Evolutionary conservation across 2,888 invertebrate genomes (phyloP).

Genomic region (Zygaena filipendulae): DNA sequence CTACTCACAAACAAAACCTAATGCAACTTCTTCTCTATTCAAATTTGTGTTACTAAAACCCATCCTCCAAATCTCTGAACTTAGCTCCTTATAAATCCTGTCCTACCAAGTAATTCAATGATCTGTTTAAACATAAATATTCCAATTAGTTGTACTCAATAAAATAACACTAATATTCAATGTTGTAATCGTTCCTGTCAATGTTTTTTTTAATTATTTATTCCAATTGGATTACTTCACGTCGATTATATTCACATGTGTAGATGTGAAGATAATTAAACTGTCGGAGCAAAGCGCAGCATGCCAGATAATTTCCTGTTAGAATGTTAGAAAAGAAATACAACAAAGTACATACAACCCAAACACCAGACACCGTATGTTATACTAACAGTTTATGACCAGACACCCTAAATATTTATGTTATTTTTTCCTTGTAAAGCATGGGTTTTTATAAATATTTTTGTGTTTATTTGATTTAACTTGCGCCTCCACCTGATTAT

Average conservation of each 20-base stretch:
- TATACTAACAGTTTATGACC: constrained; percentile 62
- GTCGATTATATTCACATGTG: too few species aligned
- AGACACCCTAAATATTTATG: constrained; percentile 60
- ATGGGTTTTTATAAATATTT: constrained; percentile 64
- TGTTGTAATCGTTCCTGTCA: too few species aligned
- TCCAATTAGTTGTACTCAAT: constrained; percentile 9
- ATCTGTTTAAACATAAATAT: too few species aligned
- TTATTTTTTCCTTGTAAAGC: constrained; percentile 61
- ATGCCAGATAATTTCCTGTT: constrained; percentile 56
- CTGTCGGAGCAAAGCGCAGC: too few species aligned
- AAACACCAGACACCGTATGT: constrained; percentile 54
- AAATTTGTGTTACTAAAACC: constrained; percentile 45
- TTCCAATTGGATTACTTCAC: too few species aligned
- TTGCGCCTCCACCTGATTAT: constrained; percentile 53
- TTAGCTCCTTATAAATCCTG: constrained; percentile 7
- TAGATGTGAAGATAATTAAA: too few species aligned
- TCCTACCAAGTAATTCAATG: too few species aligned
- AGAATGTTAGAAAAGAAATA: constrained; percentile 29
- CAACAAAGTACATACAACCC: constrained; percentile 27
- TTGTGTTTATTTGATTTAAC: constrained; percentile 67
- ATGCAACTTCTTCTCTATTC: too few species aligned
- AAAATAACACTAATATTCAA: constrained; percentile 15
- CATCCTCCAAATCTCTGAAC: too few species aligned
- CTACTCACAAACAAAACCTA: constrained; percentile 52
- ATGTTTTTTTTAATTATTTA: too few species aligned